A percentile compares a stretch with the other conserved stretches of the same genome.
Conservation (phyloP, 2,113 vertebrate species). For the Ursus arctos region DNA sequence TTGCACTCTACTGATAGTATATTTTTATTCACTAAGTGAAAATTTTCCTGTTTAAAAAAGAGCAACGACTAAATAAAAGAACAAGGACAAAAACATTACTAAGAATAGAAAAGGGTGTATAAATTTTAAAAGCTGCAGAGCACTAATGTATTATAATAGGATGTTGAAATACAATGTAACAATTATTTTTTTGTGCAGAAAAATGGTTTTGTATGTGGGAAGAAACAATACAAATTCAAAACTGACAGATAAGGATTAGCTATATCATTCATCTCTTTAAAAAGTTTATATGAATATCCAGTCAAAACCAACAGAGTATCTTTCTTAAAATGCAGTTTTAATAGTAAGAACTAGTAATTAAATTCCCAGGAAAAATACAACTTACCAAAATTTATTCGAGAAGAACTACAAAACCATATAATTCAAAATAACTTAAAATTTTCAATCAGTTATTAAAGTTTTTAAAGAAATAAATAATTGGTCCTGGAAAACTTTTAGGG, state of each 20-base stretch:
- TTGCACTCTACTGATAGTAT: background rate
- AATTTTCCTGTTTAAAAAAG: background rate
- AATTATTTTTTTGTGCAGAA: slow-evolving; percentile 58
- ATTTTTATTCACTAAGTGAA: slow-evolving; percentile 13
- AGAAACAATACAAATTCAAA: slow-evolving; percentile 90
- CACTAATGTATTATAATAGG: background rate
- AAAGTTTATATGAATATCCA: slow-evolving; percentile 86
- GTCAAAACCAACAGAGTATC: slow-evolving; percentile 84
- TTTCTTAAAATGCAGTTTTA: slow-evolving; percentile 85
- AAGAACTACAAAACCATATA: background rate
- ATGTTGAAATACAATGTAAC: background rate
- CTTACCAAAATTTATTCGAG: background rate
- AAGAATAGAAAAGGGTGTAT: background rate
- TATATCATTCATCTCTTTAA: slow-evolving; percentile 86
- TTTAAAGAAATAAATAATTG: background rate
- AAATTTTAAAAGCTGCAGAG: background rate
- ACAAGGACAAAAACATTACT: background rate
- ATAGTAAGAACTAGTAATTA: background rate
- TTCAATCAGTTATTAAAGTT: background rate
- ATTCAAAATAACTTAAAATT: background rate
- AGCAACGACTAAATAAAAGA: background rate
- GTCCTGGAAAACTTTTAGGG: background rate
- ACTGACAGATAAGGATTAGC: slow-evolving; percentile 88
- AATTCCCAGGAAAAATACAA: background rate
- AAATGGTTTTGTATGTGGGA: slow-evolving; percentile 88